These are phyloP conservation scores for Poeciliopsis presidionis DNA, from an alignment of 2,797 vertebrate genomes.

Conservation along the genomic window DNA sequence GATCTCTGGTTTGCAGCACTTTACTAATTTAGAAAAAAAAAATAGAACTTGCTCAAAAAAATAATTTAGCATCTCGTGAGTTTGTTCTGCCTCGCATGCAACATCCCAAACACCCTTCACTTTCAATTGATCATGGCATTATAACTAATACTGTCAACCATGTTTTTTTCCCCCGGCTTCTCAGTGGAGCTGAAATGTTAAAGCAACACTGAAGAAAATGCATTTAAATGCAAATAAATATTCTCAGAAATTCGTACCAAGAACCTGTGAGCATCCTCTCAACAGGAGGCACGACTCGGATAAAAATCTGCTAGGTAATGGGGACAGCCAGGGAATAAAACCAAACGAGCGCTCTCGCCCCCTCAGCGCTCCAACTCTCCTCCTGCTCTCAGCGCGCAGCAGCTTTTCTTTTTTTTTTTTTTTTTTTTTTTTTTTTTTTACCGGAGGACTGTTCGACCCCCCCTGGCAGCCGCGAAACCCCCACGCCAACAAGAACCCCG, in stretches of 20 bases:
- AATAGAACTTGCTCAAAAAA: neutral
- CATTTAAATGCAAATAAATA: neutral
- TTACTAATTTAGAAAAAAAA: neutral
- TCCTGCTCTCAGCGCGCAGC: conserved; percentile 39
- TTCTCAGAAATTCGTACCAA: neutral
- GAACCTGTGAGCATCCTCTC: conserved; percentile 19
- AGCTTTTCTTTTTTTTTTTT: conserved; percentile 1
- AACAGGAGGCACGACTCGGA: conserved; percentile 3
- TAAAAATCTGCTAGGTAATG: conserved; percentile 10
- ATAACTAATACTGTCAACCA: conserved; percentile 34
- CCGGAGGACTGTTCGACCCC: no score
- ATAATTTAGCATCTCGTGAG: neutral
- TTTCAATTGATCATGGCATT: conserved; percentile 24
- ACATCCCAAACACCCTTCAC: neutral
- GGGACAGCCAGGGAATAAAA: conserved; percentile 32
- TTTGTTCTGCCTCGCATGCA: neutral
- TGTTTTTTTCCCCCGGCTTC: conserved; percentile 50
- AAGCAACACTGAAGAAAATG: neutral
- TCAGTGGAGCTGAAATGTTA: conserved; percentile 40
- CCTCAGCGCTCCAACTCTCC: conserved; percentile 61
- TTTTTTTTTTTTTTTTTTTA: no score
- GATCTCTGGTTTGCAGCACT: neutral
- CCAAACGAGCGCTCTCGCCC: conserved; percentile 50
- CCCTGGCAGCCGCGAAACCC: no score
- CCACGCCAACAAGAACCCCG: no score